Evolutionary conservation across 1,140 invertebrate genomes (phyloP).

Genomic region (Lasioglossum baleicum): DNA sequence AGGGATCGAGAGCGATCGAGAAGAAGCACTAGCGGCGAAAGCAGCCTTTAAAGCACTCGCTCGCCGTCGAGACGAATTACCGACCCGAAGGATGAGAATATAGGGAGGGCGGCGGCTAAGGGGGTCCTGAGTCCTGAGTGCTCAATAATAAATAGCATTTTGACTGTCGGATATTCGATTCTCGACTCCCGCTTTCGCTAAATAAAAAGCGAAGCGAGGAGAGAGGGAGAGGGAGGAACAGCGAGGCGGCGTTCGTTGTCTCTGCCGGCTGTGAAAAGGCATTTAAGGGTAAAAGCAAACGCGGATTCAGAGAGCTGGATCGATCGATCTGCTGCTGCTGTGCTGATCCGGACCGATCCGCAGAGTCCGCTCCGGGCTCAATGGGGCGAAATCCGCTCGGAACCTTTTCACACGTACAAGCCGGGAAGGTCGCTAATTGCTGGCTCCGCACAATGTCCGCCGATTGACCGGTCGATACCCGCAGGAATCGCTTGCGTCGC

Average conservation of each 20-base stretch:
- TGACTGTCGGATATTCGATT: slow-evolving; percentile 64
- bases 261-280: slow-evolving; percentile 51
- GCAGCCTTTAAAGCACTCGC: background rate
- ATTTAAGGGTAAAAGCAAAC: slow-evolving; percentile 68
- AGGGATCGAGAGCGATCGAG: background rate
- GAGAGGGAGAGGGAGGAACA: background rate
- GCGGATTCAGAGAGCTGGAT: slow-evolving; percentile 45
- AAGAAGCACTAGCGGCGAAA: background rate
- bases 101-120: background rate
- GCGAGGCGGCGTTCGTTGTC: slow-evolving; percentile 43
- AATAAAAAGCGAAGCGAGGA: slow-evolving; percentile 39
- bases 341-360: background rate
- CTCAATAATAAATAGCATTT: slow-evolving; percentile 64
- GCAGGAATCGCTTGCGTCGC: too few relatives aligned
- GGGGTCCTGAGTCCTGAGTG: slow-evolving; percentile 11
- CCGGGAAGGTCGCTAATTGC: slow-evolving; percentile 24
- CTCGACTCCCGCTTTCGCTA: slow-evolving; percentile 13
- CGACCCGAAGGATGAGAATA: background rate
- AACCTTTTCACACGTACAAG: background rate
- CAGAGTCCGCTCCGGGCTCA: slow-evolving; percentile 17
- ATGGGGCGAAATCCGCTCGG: slow-evolving; percentile 9
- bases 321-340: slow-evolving; percentile 34
- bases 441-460: background rate
- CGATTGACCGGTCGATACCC: slow-evolving; percentile 20
- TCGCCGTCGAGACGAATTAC: slow-evolving; percentile 13